Evolutionary conservation across 2,113 vertebrate species (phyloP).

Genomic region (Pseudorhombus dupliciocellatus): DNA sequence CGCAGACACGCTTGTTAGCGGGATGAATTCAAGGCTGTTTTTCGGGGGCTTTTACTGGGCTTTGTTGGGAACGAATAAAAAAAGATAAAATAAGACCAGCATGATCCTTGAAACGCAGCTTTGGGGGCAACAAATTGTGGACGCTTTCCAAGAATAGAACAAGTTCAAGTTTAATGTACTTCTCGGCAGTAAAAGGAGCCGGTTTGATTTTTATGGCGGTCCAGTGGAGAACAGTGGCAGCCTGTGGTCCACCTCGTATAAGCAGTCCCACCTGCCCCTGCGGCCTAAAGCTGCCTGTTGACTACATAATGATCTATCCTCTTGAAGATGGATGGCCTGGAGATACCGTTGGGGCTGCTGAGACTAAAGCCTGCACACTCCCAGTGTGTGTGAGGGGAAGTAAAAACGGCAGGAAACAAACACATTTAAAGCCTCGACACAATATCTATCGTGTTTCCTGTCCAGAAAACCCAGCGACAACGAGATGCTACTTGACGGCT

Average conservation of each 20-base stretch:
- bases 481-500: slow-evolving; percentile 27
- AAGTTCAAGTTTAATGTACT: slow-evolving; percentile 29
- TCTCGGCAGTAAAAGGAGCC: slow-evolving; percentile 29
- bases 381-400: slow-evolving; percentile 46
- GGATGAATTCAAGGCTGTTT: slow-evolving; percentile 31
- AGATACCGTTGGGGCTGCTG: slow-evolving; percentile 65
- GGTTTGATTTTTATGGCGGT: slow-evolving; percentile 49
- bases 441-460: slow-evolving; percentile 45
- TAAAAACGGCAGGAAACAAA: slow-evolving; percentile 61
- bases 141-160: slow-evolving; percentile 22
- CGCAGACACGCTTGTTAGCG: slow-evolving; percentile 39
- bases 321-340: slow-evolving; percentile 77
- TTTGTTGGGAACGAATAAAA: slow-evolving; percentile 14
- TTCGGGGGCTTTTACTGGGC: slow-evolving; percentile 13
- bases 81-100: slow-evolving; percentile 13
- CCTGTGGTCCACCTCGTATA: slow-evolving; percentile 65
- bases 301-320: slow-evolving; percentile 79
- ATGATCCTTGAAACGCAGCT: slow-evolving; percentile 25
- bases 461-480: slow-evolving; percentile 41
- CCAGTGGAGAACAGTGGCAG: slow-evolving; percentile 57
- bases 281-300: slow-evolving; percentile 71
- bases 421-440: slow-evolving; percentile 45
- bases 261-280: slow-evolving; percentile 60
- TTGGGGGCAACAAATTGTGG: slow-evolving; percentile 26
- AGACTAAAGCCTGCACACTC: slow-evolving; percentile 50